Evolutionary conservation across 2,113 vertebrate genomes (phyloP).

Genomic region (Pygathrix nemaeus): DNA sequence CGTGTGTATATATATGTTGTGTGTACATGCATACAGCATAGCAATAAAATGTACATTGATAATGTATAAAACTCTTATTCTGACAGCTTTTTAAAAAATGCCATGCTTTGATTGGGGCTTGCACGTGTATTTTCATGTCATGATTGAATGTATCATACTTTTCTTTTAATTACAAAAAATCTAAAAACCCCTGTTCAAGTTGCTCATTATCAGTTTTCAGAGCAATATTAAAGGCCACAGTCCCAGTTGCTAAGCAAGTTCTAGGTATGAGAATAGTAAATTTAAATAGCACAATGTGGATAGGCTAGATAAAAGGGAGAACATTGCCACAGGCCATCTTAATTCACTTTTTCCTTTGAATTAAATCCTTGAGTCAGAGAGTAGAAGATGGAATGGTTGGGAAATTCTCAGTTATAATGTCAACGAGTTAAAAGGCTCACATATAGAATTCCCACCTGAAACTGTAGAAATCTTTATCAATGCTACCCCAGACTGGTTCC

Average conservation of each 20-base stretch:
- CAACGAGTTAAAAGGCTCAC: constrained; percentile 22
- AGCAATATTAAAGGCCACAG: constrained; percentile 24
- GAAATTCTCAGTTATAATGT: constrained; percentile 18
- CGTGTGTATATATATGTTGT: not conserved
- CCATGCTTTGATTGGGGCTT: not conserved
- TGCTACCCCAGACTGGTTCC: not conserved
- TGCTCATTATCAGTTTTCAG: constrained; percentile 45
- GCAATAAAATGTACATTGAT: not conserved
- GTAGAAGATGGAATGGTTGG: not conserved
- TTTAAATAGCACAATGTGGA: constrained; percentile 60
- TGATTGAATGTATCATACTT: not conserved
- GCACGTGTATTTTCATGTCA: constrained; percentile 16
- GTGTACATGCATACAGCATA: not conserved
- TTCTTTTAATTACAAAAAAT: constrained; percentile 49
- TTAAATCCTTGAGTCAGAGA: constrained; percentile 60
- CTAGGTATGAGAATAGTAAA: constrained; percentile 34
- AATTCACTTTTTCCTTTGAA: constrained; percentile 64
- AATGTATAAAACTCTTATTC: not conserved
- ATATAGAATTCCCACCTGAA: not conserved
- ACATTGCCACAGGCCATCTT: not conserved
- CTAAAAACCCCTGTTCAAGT: not conserved
- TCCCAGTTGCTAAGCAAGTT: constrained; percentile 32
- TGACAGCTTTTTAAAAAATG: not conserved
- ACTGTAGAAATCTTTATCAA: not conserved
- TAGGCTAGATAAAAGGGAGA: constrained; percentile 54